Percentiles rank a stretch among this genome's conserved stretches.
phyloP scores from a whole-genome alignment of 2,888 invertebrate species.

The Apodemia mormo region DNA sequence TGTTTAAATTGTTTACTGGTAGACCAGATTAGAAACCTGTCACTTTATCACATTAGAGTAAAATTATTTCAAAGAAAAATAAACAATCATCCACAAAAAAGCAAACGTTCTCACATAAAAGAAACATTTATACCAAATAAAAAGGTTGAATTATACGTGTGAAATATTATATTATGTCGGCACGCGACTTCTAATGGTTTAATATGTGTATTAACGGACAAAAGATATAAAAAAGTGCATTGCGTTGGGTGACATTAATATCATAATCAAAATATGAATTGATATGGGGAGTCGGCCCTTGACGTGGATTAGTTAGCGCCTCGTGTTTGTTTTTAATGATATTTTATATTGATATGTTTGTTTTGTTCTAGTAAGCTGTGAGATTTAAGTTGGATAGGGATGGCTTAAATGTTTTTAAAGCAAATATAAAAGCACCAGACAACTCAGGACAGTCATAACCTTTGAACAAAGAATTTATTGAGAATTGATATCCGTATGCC shows the following conservation, averaged over 20 bases:
- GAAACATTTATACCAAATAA: constrained; percentile 54
- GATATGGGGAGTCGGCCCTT: constrained; percentile 54
- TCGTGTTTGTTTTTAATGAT: constrained; percentile 62
- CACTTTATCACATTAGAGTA: no score
- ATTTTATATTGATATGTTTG: constrained; percentile 45
- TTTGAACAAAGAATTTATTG: no score
- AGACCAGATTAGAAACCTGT: no score
- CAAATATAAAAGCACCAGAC: no score
- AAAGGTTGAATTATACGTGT: constrained; percentile 61
- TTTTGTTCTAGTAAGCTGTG: constrained; percentile 14
- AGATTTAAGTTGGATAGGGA: not conserved
- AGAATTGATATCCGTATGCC: no score
- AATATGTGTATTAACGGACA: constrained; percentile 77
- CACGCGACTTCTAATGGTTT: constrained; percentile 78
- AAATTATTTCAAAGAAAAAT: no score
- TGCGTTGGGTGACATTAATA: constrained; percentile 70
- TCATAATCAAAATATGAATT: constrained; percentile 81
- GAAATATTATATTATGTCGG: constrained; percentile 67
- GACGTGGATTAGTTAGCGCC: constrained; percentile 52
- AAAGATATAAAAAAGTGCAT: constrained; percentile 63
- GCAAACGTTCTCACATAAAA: constrained; percentile 28
- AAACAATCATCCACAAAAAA: no score
- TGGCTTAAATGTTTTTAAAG: no score
- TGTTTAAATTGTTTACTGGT: no score
- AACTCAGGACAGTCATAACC: no score